A percentile compares a stretch with the other conserved stretches of the same genome.
phyloP scores from a whole-genome alignment of 1,140 invertebrate species.

The Meloidogyne floridensis region DNA sequence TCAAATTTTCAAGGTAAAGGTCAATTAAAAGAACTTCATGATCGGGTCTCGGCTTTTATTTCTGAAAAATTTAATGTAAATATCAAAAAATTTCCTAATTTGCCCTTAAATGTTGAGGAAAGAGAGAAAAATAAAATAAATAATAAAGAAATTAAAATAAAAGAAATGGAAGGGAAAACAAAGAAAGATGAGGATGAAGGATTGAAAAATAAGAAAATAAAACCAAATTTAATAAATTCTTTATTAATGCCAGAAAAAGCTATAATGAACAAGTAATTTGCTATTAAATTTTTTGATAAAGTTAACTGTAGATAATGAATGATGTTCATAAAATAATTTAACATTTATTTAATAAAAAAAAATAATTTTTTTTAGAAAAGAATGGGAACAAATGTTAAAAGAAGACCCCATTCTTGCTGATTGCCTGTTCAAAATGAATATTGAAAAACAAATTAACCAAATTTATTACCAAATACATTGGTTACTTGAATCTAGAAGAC shows the following conservation, averaged over 20 bases:
- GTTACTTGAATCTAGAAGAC: not conserved
- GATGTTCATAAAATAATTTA: too few species aligned
- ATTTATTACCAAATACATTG: not conserved
- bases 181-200: not conserved
- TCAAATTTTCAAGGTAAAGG: not conserved
- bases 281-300: too few species aligned
- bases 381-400: slow-evolving; percentile 9
- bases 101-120: not conserved
- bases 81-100: slow-evolving; percentile 4
- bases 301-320: not conserved
- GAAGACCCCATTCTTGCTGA: not conserved
- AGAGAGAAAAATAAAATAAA: not conserved
- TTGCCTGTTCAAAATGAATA: not conserved
- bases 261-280: too few species aligned
- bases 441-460: not conserved
- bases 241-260: too few species aligned
- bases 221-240: too few species aligned
- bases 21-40: not conserved
- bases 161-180: not conserved
- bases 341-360: not conserved
- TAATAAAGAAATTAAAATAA: not conserved
- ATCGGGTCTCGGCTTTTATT: not conserved
- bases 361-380: not conserved
- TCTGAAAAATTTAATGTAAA: not conserved
- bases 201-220: too few species aligned